phyloP scores from a whole-genome alignment of 2,797 vertebrate genomes.

The Falco berigora region DNA sequence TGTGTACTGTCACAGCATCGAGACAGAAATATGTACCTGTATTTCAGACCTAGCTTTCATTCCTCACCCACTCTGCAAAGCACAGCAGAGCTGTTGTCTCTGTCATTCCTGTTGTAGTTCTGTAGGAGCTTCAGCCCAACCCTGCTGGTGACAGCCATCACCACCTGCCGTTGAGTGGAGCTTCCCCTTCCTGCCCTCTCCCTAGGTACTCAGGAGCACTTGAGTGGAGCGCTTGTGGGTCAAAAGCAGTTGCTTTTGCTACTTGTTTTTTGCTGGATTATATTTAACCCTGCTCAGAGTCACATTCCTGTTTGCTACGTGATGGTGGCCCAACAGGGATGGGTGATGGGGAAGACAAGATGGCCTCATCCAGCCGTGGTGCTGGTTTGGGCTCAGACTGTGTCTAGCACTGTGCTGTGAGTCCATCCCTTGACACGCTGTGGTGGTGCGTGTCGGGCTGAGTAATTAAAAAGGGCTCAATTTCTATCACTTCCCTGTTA shows the following conservation, averaged over 20 bases:
- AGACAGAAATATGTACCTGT: neutral
- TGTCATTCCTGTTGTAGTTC: neutral
- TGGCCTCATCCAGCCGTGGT: accelerated
- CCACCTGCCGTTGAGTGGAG: accelerated
- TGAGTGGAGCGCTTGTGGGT: neutral
- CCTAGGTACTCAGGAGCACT: neutral
- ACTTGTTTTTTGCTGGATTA: neutral
- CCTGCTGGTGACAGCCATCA: neutral
- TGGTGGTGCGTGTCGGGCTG: neutral
- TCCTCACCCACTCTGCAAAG: neutral
- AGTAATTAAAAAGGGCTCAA: neutral
- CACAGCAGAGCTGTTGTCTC: accelerated
- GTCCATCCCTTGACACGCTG: accelerated
- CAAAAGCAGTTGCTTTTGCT: neutral
- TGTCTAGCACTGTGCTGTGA: neutral
- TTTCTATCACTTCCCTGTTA: neutral
- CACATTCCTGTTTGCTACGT: accelerated
- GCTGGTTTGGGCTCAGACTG: neutral
- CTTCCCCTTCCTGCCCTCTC: neutral
- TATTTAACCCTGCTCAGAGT: neutral
- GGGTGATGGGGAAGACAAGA: accelerated
- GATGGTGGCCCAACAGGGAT: neutral
- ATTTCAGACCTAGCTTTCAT: neutral
- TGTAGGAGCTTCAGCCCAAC: neutral
- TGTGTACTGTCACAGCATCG: neutral